Evolutionary conservation across 2,113 vertebrate genomes (phyloP).

Genomic region (Notarius quadriscutis): DNA sequence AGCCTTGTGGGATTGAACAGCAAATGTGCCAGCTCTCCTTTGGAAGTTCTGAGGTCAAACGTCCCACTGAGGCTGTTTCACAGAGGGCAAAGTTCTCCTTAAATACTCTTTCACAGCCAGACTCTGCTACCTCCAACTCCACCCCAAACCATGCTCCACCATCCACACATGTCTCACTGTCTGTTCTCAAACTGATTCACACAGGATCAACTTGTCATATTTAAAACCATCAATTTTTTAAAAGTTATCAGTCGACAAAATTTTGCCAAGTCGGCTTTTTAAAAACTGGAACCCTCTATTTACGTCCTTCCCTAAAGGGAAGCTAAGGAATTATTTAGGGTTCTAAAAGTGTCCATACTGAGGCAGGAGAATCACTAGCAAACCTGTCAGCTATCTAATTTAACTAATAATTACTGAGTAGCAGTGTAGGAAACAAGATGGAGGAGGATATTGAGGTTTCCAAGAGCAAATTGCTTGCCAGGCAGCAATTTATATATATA

Average conservation of each 20-base stretch:
- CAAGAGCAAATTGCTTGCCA: not conserved
- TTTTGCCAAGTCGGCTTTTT: not conserved
- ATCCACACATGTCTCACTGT: slow-evolving; percentile 4
- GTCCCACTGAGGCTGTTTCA: slow-evolving; percentile 44
- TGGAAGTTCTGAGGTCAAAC: slow-evolving; percentile 42
- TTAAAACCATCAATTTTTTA: not conserved
- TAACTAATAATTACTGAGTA: not conserved
- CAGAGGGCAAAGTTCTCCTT: slow-evolving; percentile 48
- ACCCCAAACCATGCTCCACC: not conserved
- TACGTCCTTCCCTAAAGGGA: too few species aligned
- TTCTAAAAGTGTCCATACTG: not conserved
- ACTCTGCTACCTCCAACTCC: slow-evolving; percentile 1
- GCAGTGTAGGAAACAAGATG: not conserved
- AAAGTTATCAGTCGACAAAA: not conserved
- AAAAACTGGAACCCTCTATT: not conserved
- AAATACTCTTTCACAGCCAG: slow-evolving; percentile 35
- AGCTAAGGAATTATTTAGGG: not conserved
- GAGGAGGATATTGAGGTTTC: not conserved
- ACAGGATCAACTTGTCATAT: not conserved
- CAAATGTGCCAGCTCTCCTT: slow-evolving; percentile 46
- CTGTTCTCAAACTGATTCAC: not conserved
- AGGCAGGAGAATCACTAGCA: not conserved
- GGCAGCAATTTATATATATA: not conserved
- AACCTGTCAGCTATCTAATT: not conserved
- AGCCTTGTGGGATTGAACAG: slow-evolving; percentile 27